Evolutionary conservation across 2,888 invertebrate genomes (phyloP), one percentile per base, ranked within the genome.

Genomic region (Trypoxylon attenuatum): DNA sequence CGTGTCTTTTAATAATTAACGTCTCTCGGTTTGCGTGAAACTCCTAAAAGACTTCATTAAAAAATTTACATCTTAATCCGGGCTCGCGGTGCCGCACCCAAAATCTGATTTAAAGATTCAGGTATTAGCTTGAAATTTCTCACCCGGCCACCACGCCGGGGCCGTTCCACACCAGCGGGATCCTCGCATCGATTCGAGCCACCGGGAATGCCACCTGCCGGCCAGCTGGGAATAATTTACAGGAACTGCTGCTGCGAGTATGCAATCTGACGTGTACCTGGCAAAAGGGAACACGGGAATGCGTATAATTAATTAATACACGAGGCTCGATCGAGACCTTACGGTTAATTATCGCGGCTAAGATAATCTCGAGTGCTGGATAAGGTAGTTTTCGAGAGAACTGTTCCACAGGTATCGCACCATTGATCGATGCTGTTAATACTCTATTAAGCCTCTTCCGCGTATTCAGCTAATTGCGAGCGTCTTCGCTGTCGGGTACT

Each of bases 291-390:
- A 23, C 15, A 1, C 15, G 25, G 13, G 25, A 29, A 15, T 13
- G 42, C 43, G 23, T 33, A 47, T 18, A 50, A 68, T 60, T 59
- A 68, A 66, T 69, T 68, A 60, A 68, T 52, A 50, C 23, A 15
- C 23, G 33, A 54, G 27, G 42, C 23, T 50, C 39, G 55, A 50
- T 50, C 52, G 41, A 43, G 39, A 59, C 18, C 58, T 55, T 53
- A 66, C 49, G 56, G 66, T 70, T 70, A 70, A 70, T 66, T 62
- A 66, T 56, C 50, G 25, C 15, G 19, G 27, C 50, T 18, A n/a
- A 33, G 52, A 55, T 65, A 69, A 71, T 65, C 53, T 51, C 39
- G 52, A 43, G 43, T 38, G 18, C 43, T 41, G 56, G 51, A 55
- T 71, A 49, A 66, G 62, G 55, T 62, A 66, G 62, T 59, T 60